These are phyloP conservation scores for Oryzias curvinotus DNA, from an alignment of 2,113 vertebrate genomes.

Conservation along the genomic window DNA sequence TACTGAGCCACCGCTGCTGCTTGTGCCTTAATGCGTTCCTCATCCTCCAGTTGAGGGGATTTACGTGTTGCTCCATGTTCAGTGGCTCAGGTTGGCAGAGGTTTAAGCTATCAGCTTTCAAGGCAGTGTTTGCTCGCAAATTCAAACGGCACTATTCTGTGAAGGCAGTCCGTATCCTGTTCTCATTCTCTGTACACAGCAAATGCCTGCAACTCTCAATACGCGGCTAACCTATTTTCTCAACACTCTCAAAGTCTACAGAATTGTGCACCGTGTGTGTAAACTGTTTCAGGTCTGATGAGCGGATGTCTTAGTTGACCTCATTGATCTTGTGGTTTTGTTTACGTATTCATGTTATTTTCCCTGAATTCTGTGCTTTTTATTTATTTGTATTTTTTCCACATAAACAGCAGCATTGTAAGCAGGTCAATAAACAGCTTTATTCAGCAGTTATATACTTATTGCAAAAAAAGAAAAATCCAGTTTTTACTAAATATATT, in stretches of 20 bases:
- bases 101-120: conserved; percentile 49
- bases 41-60: conserved; percentile 48
- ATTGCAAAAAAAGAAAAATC: too few relatives aligned
- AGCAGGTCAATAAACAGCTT: background rate
- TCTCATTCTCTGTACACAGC: conserved; percentile 44
- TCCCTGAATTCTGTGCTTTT: conserved; percentile 9
- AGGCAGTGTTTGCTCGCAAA: conserved; percentile 24
- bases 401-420: background rate
- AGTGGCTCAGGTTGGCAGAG: conserved; percentile 52
- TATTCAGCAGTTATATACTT: background rate
- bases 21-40: conserved; percentile 62
- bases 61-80: conserved; percentile 48
- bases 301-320: background rate
- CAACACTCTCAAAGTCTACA: conserved; percentile 15
- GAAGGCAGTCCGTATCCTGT: conserved; percentile 56
- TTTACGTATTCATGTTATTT: conserved; percentile 9
- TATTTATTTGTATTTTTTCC: conserved; percentile 5
- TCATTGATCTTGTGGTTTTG: conserved; percentile 9
- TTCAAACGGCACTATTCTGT: conserved; percentile 24
- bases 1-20: conserved; percentile 52
- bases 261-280: conserved; percentile 28
- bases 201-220: conserved; percentile 28
- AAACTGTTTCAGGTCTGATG: background rate
- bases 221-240: conserved; percentile 51
- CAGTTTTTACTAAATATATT: too few relatives aligned